Percentiles rank a stretch among this genome's conserved stretches.
phyloP scores from a whole-genome alignment of 1,140 invertebrate species.

The Eufriesea mexicana region DNA sequence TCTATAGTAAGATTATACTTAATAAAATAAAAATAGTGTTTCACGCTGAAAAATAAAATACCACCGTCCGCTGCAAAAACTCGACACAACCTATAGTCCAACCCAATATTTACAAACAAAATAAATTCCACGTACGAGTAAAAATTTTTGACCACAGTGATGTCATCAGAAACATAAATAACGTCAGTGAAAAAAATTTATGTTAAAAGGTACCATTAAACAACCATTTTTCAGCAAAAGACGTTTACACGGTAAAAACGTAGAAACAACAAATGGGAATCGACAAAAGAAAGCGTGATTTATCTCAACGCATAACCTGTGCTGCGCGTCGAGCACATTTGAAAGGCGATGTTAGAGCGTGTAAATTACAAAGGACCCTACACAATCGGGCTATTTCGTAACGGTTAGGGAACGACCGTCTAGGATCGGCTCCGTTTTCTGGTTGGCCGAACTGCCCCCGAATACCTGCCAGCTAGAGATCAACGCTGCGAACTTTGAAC shows the following conservation, averaged over 20 bases:
- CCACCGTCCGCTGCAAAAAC: too few relatives aligned
- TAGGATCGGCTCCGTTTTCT: constrained; percentile 11
- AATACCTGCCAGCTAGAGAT: constrained; percentile 30
- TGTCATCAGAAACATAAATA: too few relatives aligned
- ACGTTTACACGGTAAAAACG: not conserved
- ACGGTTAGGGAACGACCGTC: not conserved
- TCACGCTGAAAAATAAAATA: too few relatives aligned
- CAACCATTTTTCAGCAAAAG: not conserved
- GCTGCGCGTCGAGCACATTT: not conserved
- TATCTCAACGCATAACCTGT: not conserved
- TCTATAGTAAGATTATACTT: too few relatives aligned
- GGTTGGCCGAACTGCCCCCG: constrained; percentile 16
- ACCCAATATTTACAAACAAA: too few relatives aligned
- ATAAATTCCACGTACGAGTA: too few relatives aligned
- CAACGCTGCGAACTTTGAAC: not conserved
- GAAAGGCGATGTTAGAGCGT: constrained; percentile 8
- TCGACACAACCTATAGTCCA: too few relatives aligned
- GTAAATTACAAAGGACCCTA: constrained; percentile 11
- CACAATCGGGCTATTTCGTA: constrained; percentile 24
- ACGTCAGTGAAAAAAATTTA: not conserved
- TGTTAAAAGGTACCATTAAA: not conserved
- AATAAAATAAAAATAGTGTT: too few relatives aligned
- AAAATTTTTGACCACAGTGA: too few relatives aligned
- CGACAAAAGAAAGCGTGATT: not conserved
- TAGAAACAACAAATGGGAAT: not conserved